Conservation (phyloP, 2,113 vertebrate genomes). For the Scophthalmus maximus region DNA sequence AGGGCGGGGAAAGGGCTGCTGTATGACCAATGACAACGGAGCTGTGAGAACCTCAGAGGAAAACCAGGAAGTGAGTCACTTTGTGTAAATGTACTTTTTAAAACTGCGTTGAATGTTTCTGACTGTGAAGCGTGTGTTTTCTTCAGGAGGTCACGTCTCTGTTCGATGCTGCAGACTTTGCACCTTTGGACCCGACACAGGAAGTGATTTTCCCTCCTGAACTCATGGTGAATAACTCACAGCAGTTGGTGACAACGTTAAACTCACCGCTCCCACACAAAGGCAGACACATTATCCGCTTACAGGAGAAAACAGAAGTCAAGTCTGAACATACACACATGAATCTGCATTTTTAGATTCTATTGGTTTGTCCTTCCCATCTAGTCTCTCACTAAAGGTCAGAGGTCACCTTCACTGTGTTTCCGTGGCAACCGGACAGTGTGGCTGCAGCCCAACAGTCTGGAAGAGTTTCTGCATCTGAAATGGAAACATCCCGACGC, state of each 20-base stretch:
- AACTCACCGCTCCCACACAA: too few relatives aligned
- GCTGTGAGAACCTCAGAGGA: slow-evolving; percentile 49
- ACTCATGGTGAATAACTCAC: slow-evolving; percentile 83
- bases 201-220: slow-evolving; percentile 97
- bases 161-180: slow-evolving; percentile 85
- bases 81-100: neutral
- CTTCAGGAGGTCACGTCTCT: slow-evolving; percentile 35
- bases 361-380: neutral
- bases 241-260: too few relatives aligned
- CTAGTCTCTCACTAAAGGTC: slow-evolving; percentile 81
- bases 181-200: slow-evolving; percentile 92
- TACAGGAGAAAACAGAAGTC: too few relatives aligned
- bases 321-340: neutral
- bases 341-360: too few relatives aligned
- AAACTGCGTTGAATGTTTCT: neutral
- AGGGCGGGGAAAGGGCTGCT: slow-evolving; percentile 82
- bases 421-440: slow-evolving; percentile 87
- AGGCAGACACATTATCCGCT: too few relatives aligned
- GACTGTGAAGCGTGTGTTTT: neutral
- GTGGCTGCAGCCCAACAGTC: slow-evolving; percentile 90
- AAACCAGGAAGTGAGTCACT: neutral
- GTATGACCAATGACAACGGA: slow-evolving; percentile 62
- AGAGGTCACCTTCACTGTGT: slow-evolving; percentile 66
- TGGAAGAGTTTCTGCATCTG: slow-evolving; percentile 86
- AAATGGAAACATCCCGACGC: slow-evolving; percentile 87